Conservation (phyloP, 2,888 invertebrate species). For the Uloborus plumipes region DNA sequence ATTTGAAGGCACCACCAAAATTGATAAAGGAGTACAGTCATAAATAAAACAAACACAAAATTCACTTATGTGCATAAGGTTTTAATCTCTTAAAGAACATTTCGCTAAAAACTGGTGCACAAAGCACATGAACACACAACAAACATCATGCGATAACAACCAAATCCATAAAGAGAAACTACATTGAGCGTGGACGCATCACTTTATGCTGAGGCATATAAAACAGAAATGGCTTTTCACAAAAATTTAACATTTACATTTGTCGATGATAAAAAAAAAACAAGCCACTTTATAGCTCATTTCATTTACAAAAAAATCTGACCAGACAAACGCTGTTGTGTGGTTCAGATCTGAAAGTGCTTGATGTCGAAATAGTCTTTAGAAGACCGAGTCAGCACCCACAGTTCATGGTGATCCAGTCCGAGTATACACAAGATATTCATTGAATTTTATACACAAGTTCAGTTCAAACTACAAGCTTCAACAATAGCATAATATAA, state of each 20-base stretch:
- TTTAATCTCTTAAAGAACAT: constrained; percentile 65
- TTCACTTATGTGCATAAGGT: constrained; percentile 63
- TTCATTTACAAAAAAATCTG: constrained; percentile 50
- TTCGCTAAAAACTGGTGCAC: constrained; percentile 63
- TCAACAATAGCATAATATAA: constrained; percentile 60
- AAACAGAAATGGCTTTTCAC: constrained; percentile 57
- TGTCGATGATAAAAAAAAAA: constrained; percentile 57
- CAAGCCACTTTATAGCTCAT: constrained; percentile 64
- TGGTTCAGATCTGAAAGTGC: constrained; percentile 6
- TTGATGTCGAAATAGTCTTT: constrained; percentile 32
- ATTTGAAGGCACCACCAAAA: too few relatives aligned
- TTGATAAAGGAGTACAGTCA: too few relatives aligned
- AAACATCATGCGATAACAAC: constrained; percentile 64
- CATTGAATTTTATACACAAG: constrained; percentile 59
- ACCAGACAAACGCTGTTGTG: constrained; percentile 4
- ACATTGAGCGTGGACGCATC: constrained; percentile 65
- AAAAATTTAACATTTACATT: constrained; percentile 62
- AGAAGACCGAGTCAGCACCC: constrained; percentile 23
- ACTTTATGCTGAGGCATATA: constrained; percentile 62
- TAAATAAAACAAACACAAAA: constrained; percentile 5
- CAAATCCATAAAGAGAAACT: constrained; percentile 63
- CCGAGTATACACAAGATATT: constrained; percentile 13
- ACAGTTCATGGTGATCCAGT: constrained; percentile 18
- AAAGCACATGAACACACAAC: constrained; percentile 65
- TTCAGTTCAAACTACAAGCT: constrained; percentile 64